phyloP scores from a whole-genome alignment of 35 echinoderm and acorn worm genomes.

The Anneissia japonica region DNA sequence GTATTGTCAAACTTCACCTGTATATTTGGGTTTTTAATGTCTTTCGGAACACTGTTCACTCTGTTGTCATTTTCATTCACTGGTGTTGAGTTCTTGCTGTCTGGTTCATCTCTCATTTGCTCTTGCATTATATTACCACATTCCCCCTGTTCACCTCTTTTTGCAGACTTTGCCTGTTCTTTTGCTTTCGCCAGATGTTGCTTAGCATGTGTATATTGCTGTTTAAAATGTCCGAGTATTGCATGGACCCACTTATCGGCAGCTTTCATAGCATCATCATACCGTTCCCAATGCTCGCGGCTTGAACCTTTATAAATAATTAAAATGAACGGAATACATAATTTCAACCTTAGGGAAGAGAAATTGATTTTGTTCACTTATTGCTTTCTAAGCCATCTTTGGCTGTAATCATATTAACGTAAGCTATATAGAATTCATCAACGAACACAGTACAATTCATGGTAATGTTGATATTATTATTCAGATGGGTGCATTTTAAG shows the following conservation, averaged over 20 bases:
- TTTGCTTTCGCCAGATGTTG: slow-evolving; percentile 47
- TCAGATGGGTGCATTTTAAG: too few species aligned
- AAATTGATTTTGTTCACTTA: too few species aligned
- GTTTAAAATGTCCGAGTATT: slow-evolving; percentile 89
- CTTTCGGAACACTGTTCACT: not conserved
- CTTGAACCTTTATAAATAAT: slow-evolving; percentile 51
- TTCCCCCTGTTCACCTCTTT: not conserved
- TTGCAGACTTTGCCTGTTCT: slow-evolving; percentile 2
- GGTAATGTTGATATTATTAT: too few species aligned
- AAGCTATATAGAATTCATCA: too few species aligned
- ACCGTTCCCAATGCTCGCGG: slow-evolving; percentile 79
- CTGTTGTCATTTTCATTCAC: not conserved
- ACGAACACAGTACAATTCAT: too few species aligned
- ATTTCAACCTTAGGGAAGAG: too few species aligned
- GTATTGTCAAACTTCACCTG: not conserved
- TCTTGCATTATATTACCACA: not conserved
- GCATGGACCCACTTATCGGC: slow-evolving; percentile 86
- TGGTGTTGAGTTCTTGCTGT: not conserved
- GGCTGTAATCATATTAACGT: too few species aligned
- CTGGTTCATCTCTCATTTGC: not conserved
- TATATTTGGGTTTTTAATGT: not conserved
- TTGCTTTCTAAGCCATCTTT: too few species aligned
- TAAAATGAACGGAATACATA: too few species aligned
- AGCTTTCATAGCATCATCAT: slow-evolving; percentile 75
- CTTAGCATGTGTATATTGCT: slow-evolving; percentile 68